phyloP scores from a whole-genome alignment of 2,113 vertebrate species.

The Mesembrinibis cayennensis region DNA sequence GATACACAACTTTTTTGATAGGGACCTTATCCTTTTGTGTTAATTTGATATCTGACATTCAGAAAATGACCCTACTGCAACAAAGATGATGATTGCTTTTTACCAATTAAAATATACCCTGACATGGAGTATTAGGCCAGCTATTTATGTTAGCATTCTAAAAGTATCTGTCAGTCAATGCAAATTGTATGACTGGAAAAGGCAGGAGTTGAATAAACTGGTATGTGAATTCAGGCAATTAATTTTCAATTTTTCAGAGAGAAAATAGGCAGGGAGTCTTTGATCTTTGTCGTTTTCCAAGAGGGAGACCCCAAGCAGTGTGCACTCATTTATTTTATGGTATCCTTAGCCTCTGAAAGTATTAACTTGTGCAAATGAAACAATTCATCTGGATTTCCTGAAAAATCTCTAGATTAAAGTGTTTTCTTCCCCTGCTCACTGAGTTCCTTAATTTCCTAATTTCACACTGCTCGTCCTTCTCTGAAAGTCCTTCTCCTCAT shows the following conservation, averaged over 20 bases:
- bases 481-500: background rate
- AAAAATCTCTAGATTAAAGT: constrained; percentile 13
- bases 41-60: constrained; percentile 56
- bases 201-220: constrained; percentile 33
- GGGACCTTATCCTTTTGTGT: constrained; percentile 7
- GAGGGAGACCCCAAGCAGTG: background rate
- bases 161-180: constrained; percentile 59
- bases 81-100: constrained; percentile 38
- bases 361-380: constrained; percentile 15
- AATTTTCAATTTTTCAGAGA: constrained; percentile 54
- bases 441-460: constrained; percentile 43
- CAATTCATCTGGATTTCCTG: background rate
- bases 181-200: constrained; percentile 44
- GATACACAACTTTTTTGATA: background rate
- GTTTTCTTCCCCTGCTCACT: background rate
- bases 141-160: constrained; percentile 37
- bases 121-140: constrained; percentile 31
- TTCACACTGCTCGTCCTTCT: background rate
- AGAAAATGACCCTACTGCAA: constrained; percentile 35
- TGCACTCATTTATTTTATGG: constrained; percentile 34
- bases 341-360: constrained; percentile 4
- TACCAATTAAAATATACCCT: constrained; percentile 59
- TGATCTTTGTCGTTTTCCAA: constrained; percentile 51
- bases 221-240: constrained; percentile 58
- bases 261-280: constrained; percentile 51